A percentile compares a stretch with the other conserved stretches of the same genome.
Conservation (phyloP, 92 coral and sea anemone genomes). For the Plumapathes pennacea region DNA sequence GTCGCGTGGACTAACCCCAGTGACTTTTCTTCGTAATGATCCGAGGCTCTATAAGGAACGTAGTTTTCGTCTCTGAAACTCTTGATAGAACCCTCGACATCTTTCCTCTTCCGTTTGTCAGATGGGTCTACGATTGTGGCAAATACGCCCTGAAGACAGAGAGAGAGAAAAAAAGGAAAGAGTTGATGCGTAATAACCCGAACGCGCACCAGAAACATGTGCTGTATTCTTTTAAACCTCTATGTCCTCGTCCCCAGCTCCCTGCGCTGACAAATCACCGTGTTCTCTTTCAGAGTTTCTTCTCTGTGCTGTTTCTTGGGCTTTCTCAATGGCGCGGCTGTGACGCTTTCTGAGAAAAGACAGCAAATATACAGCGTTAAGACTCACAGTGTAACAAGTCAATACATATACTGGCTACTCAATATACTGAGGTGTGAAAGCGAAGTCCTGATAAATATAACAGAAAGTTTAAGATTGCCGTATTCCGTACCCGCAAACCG, state of each 20-base stretch:
- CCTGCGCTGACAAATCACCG: conserved; percentile 4
- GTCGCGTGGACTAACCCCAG: conserved; percentile 83
- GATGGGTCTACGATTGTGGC: conserved; percentile 66
- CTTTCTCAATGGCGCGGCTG: conserved; percentile 58
- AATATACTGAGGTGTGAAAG: too few species aligned
- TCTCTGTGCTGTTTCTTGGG: conserved; percentile 12
- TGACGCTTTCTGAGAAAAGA: conserved; percentile 45
- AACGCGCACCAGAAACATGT: neutral
- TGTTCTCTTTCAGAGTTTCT: conserved; percentile 21
- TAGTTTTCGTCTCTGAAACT: conserved; percentile 80
- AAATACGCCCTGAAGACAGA: conserved; percentile 55
- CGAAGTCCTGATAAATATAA: too few species aligned
- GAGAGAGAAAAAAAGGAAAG: neutral
- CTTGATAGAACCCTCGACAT: neutral
- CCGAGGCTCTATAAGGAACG: conserved; percentile 86
- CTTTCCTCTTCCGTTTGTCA: conserved; percentile 35
- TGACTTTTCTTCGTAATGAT: conserved; percentile 80
- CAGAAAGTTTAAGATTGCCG: too few species aligned
- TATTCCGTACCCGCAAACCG: too few species aligned
- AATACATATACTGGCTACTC: too few species aligned
- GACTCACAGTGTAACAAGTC: too few species aligned
- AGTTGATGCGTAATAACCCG: neutral
- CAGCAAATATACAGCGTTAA: neutral
- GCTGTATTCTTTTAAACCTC: neutral
- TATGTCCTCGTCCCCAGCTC: too few species aligned